Base-by-base conservation (phyloP, 1,140 invertebrate genomes). In the Pogonus chalceus region DNA sequence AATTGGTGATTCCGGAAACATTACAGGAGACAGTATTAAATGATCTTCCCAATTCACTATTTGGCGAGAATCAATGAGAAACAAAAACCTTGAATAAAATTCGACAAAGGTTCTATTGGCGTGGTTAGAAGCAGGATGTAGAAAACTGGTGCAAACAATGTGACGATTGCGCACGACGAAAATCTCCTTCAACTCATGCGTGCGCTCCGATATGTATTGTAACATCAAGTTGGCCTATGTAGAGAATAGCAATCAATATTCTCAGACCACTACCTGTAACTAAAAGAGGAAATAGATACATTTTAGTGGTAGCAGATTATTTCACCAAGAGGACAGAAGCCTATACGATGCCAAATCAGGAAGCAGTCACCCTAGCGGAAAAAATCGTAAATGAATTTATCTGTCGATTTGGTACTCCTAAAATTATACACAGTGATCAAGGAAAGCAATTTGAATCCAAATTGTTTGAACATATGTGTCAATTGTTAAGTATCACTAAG, bases 311-410 rank as follows among this genome's bases (percentile, higher is more conserved):
- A 2, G 57, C 57, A 43, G 65, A 69, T 57, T 65, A 67, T 55
- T 75, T 74, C 55, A 72, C 62, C 3, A 75, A 58, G 23, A 74
- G 63, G 62, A 54, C 63, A 1, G 69, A 71, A 56, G 62, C 58
- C 20, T 64, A 64, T 51, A 52, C 65, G 0, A 57, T 72, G 10
- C 64, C 65, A 4, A 64, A 75, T 55, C 63, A 70, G 55, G 62
- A 64, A 52, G 65, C 69, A 0, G 49, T 52, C 43, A 69, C 65
- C 0, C 56, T 71, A 10, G 72, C 67, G 2, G 56, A 65, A 18
- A 58, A 56, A 1, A 56, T 74, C 12, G 59, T 73, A 1, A 52
- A 64, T 23, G 56, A 70, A 16, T 53, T 65, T 7, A 50, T 74
- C 24, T 60, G 55, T 48, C 54, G 63, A 12, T 69, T 64, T 56